These are phyloP conservation scores for Arge pagana DNA, from an alignment of 2,888 invertebrate species.

Conservation along the genomic window DNA sequence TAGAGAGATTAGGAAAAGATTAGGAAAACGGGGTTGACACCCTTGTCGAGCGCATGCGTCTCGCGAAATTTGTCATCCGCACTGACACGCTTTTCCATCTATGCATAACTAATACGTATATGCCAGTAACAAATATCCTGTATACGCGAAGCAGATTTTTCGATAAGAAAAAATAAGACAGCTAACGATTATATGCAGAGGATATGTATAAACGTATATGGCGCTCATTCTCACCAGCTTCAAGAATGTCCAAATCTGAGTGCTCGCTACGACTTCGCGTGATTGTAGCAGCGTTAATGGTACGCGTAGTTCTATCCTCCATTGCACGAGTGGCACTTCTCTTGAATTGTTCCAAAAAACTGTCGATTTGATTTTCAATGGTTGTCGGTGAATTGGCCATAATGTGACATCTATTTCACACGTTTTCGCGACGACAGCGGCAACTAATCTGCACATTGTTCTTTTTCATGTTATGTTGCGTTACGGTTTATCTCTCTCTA, in stretches of 20 bases:
- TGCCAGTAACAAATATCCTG: too few relatives aligned
- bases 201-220: too few relatives aligned
- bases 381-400: conserved; percentile 69
- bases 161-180: too few relatives aligned
- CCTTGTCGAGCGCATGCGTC: too few relatives aligned
- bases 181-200: too few relatives aligned
- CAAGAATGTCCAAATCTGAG: conserved; percentile 53
- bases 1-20: too few relatives aligned
- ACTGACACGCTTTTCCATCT: too few relatives aligned
- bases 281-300: conserved; percentile 49
- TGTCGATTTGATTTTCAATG: conserved; percentile 83
- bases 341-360: conserved; percentile 81
- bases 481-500: not conserved
- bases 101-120: too few relatives aligned
- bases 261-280: conserved; percentile 53
- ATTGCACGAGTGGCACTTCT: conserved; percentile 78
- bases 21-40: too few relatives aligned
- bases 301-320: conserved; percentile 60
- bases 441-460: too few relatives aligned
- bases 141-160: too few relatives aligned
- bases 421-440: not conserved
- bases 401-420: conserved; percentile 31
- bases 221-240: conserved; percentile 51
- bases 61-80: too few relatives aligned
- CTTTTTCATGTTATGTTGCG: not conserved